A percentile compares a stretch with the other conserved stretches of the same genome.
phyloP scores from a whole-genome alignment of 2,888 invertebrate species.

The Hemithea aestivaria region DNA sequence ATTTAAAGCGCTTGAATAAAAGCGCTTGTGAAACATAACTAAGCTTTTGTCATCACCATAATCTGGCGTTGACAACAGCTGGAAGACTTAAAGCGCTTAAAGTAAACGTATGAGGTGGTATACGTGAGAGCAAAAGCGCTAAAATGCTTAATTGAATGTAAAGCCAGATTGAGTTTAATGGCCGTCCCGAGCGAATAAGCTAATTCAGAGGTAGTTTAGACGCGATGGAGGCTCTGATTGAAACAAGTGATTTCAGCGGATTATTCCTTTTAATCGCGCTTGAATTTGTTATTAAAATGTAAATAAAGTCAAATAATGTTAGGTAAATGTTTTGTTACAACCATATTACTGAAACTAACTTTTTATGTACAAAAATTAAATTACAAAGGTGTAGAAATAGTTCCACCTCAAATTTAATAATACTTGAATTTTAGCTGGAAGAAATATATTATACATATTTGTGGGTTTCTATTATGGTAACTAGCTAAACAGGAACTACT shows the following conservation, averaged over 20 bases:
- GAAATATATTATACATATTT: no score
- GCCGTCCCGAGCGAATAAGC: conserved; percentile 1
- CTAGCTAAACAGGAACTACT: no score
- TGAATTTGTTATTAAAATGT: no score
- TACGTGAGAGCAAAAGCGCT: conserved; percentile 1
- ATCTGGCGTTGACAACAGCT: conserved; percentile 6
- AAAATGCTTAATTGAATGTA: conserved; percentile 8
- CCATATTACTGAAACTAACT: no score
- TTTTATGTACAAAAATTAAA: no score
- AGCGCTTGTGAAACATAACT: conserved; percentile 4
- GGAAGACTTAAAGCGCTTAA: conserved; percentile 3
- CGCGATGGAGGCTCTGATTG: background rate
- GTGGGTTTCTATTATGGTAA: no score
- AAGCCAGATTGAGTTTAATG: conserved; percentile 2
- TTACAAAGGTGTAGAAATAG: no score
- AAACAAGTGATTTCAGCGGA: background rate
- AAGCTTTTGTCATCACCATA: conserved; percentile 7
- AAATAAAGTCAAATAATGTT: no score
- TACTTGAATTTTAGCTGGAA: no score
- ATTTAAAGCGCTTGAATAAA: no score
- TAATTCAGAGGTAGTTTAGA: conserved; percentile 2
- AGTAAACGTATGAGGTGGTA: background rate
- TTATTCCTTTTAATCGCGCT: background rate
- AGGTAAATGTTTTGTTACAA: no score
- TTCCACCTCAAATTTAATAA: no score